Evolutionary conservation across 2,888 invertebrate species (phyloP).

Genomic region (Stenichneumon culpator): DNA sequence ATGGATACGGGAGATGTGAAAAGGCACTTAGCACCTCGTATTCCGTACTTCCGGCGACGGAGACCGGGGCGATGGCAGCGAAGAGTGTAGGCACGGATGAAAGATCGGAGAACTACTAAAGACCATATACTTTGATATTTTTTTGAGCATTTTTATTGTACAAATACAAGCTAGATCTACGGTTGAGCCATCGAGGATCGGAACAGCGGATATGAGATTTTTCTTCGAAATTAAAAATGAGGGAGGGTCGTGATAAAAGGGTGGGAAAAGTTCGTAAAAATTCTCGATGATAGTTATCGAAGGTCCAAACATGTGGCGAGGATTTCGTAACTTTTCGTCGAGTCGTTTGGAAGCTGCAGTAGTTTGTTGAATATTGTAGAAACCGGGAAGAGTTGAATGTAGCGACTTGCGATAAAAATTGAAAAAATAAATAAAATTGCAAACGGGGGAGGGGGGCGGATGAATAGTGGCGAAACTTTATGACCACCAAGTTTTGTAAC

Average conservation of each 20-base stretch:
- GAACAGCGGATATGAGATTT: too few species aligned
- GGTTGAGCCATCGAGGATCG: too few species aligned
- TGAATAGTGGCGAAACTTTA: conserved; percentile 37
- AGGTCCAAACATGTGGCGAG: too few species aligned
- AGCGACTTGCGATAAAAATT: background rate
- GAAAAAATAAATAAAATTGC: background rate
- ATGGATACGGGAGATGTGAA: conserved; percentile 22
- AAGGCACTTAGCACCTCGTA: conserved; percentile 24
- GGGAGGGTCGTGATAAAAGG: too few species aligned
- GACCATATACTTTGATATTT: background rate
- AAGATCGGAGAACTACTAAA: background rate
- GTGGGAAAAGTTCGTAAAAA: too few species aligned
- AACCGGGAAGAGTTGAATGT: background rate
- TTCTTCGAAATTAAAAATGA: too few species aligned
- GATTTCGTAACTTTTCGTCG: too few species aligned
- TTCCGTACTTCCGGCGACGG: conserved; percentile 7
- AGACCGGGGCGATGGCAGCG: background rate
- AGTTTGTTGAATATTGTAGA: background rate
- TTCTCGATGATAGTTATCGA: too few species aligned
- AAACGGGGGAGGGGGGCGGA: background rate
- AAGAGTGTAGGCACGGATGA: background rate
- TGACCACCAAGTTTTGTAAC: conserved; percentile 44
- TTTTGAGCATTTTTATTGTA: background rate
- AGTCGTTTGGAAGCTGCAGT: too few species aligned
- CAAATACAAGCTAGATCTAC: too few species aligned